Base-by-base conservation (phyloP, 2,888 invertebrate genomes). In the Aplocera efformata region DNA sequence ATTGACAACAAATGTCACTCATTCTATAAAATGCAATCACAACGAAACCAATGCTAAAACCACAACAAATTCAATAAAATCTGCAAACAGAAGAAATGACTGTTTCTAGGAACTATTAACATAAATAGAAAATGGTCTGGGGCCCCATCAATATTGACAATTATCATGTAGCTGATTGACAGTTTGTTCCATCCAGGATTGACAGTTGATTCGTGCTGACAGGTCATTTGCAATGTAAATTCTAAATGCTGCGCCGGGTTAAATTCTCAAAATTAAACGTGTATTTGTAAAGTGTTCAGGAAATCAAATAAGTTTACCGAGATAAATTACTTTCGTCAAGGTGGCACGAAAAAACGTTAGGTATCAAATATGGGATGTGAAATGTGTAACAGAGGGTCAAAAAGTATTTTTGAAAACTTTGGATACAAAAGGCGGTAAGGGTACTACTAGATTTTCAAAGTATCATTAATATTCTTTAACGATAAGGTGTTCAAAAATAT, bases 361-460 rank as follows among this genome's bases (percentile, higher is more conserved):
- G 50, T 85, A 72, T 54, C 82, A 84, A 72, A 65, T 77, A 85
- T 88, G 86, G 86, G 75, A 79, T 50, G 70, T 85, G 56, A 77
- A 68, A 50, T 74, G 72, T 59, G 42, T 69, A 58, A 86, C 69
- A 67, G 80, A 83, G 42, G 86, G 86, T n/a, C 86, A 88, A 70
- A 82, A 54, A 45, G 54, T 46, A 28, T 88, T 80, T 59, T 38
- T 88, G 48, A 84, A 74, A 66, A 79, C 46, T 51, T 72, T 88
- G 58, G 71, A 79, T 50, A 62, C 56, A 58, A 86, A 80, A 71
- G 86, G 86, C 46, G 75, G 86, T 82, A 55, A 61, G 76, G 57
- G 17, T 13, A 28, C 5, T 24, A 7, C 13, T 22, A 20, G n/a
- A 21, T 17, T 3, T 17, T 20, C 29, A n/a, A n/a, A n/a, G n/a